These are phyloP conservation scores for Anser brachyrhynchus DNA, from an alignment of 2,113 vertebrate genomes.

Conservation along the genomic window DNA sequence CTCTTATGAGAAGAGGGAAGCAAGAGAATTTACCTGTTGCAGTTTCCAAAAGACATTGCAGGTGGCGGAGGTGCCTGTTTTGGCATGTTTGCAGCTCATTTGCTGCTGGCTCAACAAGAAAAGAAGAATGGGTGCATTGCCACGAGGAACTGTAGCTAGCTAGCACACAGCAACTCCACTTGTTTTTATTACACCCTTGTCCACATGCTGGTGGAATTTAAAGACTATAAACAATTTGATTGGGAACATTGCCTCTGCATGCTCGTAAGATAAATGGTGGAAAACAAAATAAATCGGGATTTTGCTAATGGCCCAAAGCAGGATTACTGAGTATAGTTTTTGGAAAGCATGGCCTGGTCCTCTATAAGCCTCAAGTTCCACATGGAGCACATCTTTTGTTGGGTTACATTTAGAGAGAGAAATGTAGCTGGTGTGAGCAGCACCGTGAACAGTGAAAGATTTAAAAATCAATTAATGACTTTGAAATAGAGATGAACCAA, in stretches of 20 bases:
- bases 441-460: neutral
- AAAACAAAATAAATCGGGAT: neutral
- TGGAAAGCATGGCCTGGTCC: neutral
- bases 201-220: neutral
- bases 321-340: neutral
- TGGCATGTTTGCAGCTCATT: neutral
- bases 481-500: neutral
- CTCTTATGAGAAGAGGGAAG: neutral
- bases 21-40: neutral
- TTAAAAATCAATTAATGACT: neutral
- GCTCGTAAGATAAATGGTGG: neutral
- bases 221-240: neutral
- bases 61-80: neutral
- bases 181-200: neutral
- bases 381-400: neutral
- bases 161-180: fast-evolving
- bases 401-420: neutral
- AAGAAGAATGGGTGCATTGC: neutral
- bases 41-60: neutral
- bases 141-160: neutral
- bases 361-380: neutral
- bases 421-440: neutral
- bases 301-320: neutral
- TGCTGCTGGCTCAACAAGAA: neutral
- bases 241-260: neutral